A percentile compares a stretch with the other conserved stretches of the same genome.
Conservation (phyloP, 2,888 invertebrate genomes). For the Heliconius aoede region DNA sequence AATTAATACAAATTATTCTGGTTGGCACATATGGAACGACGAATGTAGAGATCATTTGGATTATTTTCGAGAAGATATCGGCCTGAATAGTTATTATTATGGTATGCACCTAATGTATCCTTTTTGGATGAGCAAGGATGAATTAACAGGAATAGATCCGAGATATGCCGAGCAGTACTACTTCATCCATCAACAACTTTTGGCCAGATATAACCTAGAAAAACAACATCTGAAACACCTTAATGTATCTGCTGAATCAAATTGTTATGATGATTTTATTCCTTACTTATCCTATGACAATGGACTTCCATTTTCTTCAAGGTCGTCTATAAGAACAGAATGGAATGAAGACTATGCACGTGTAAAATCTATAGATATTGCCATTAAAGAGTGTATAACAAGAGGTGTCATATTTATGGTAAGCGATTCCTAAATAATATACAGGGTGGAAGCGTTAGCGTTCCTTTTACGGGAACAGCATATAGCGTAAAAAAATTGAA, state of each 20-base stretch:
- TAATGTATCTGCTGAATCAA: constrained; percentile 47
- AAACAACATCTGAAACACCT: constrained; percentile 59
- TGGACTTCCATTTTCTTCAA: constrained; percentile 71
- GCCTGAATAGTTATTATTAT: constrained; percentile 84
- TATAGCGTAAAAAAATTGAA: too few relatives aligned
- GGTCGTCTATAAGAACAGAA: constrained; percentile 57
- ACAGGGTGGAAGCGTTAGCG: too few relatives aligned
- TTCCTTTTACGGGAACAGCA: too few relatives aligned
- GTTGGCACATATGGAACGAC: constrained; percentile 78
- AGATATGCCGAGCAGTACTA: constrained; percentile 73
- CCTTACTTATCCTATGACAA: constrained; percentile 71
- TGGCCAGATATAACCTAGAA: constrained; percentile 69
- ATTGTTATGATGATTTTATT: constrained; percentile 60
- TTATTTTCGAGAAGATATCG: constrained; percentile 86
- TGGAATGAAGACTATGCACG: constrained; percentile 62
- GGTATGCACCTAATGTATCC: constrained; percentile 83
- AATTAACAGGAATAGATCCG: constrained; percentile 65
- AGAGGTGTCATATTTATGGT: constrained; percentile 73
- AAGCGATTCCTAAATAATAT: too few relatives aligned
- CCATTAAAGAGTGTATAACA: constrained; percentile 70
- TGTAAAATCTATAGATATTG: constrained; percentile 68
- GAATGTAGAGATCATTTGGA: constrained; percentile 80
- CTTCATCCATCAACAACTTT: constrained; percentile 68
- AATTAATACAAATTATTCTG: constrained; percentile 74
- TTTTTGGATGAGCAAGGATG: constrained; percentile 83